Conservation (phyloP, 2,797 vertebrate genomes). For the Meriones psammophilus region DNA sequence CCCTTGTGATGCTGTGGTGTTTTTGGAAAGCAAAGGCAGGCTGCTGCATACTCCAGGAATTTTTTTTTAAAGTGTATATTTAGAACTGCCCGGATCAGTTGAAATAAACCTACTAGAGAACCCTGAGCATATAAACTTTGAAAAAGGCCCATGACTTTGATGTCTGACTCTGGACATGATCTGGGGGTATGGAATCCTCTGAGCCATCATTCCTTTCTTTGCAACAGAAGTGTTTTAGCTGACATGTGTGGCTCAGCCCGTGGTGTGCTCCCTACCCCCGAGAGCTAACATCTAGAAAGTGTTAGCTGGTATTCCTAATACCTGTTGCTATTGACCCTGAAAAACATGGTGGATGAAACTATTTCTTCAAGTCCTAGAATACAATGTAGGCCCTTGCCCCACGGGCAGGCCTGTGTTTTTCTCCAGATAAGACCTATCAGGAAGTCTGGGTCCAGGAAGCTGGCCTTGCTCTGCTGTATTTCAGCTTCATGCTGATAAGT, state of each 20-base stretch:
- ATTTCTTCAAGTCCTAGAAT: neutral
- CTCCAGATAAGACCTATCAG: neutral
- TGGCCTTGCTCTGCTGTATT: neutral
- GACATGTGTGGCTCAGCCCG: neutral
- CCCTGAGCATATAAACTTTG: neutral
- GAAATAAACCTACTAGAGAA: neutral
- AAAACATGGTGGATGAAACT: slow-evolving; percentile 34
- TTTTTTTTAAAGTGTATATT: neutral
- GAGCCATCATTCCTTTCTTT: neutral
- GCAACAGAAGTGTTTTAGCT: neutral
- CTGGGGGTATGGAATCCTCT: neutral
- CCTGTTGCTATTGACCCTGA: slow-evolving; percentile 13
- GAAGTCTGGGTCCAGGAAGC: neutral
- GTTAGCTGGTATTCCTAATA: neutral
- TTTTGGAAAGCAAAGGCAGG: neutral
- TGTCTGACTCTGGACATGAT: neutral
- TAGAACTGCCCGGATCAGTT: neutral
- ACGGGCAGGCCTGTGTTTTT: neutral
- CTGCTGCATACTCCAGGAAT: neutral
- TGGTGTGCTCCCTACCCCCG: neutral
- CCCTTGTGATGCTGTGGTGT: slow-evolving; percentile 16
- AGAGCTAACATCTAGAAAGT: neutral
- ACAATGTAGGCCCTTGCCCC: neutral
- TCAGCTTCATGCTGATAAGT: neutral
- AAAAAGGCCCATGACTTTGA: neutral